phyloP scores from a whole-genome alignment of 2,797 vertebrate genomes.

The Darevskia mixta region DNA sequence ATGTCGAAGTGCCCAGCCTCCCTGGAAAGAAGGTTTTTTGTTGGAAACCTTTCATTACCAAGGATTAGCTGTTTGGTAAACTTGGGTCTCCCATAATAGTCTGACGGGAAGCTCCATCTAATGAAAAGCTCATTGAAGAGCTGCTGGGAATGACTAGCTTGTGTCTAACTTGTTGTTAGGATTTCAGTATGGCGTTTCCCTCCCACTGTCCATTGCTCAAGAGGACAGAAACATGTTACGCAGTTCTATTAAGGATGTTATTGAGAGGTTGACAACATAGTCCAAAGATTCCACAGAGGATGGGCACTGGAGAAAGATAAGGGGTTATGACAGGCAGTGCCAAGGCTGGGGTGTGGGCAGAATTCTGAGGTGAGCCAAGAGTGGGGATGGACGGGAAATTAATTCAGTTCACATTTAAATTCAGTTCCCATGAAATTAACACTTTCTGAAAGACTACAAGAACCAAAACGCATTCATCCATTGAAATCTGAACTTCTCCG shows the following conservation, averaged over 20 bases:
- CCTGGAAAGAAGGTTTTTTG: constrained; percentile 68
- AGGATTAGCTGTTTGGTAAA: constrained; percentile 75
- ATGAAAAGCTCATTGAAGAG: constrained; percentile 69
- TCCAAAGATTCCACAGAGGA: background rate
- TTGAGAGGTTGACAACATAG: constrained; percentile 29
- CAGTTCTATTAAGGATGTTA: constrained; percentile 24
- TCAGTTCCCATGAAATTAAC: no score
- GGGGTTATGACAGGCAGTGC: background rate
- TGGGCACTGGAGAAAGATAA: background rate
- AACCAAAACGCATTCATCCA: no score
- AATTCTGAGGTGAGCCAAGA: no score
- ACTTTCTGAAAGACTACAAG: no score
- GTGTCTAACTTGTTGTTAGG: constrained; percentile 36
- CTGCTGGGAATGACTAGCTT: constrained; percentile 54
- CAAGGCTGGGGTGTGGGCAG: no score
- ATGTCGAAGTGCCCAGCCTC: constrained; percentile 62
- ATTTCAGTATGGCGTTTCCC: constrained; percentile 35
- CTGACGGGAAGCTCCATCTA: constrained; percentile 56
- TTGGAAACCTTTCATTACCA: constrained; percentile 69
- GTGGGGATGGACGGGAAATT: no score
- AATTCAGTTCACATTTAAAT: no score
- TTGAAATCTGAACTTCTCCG: no score
- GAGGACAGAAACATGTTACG: constrained; percentile 54
- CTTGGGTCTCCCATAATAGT: constrained; percentile 58
- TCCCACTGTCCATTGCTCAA: constrained; percentile 29